Base-by-base conservation (phyloP, 2,888 invertebrate genomes). In the Timandra comae region DNA sequence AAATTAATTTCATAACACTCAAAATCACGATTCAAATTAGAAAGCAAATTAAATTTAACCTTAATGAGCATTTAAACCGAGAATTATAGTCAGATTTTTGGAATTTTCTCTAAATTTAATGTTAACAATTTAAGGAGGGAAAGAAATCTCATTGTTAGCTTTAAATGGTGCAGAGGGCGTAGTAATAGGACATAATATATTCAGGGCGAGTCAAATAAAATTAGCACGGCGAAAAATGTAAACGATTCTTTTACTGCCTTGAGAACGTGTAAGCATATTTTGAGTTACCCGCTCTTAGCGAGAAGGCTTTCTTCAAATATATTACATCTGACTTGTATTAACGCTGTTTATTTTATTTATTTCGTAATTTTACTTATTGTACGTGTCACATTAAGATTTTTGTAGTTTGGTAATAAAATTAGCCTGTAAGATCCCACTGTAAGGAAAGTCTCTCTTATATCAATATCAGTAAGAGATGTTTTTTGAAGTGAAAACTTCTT, bases 171-270 rank as follows among this genome's bases (percentile, higher is more conserved):
- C 74, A 42, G 69, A 54, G 63, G 56, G 63, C 55, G 76, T 73
- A 76, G 80, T 85, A 82, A 84, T 81, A 78, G 77, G 74, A 65
- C 68, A 81, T 84, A 84, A 84, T 85, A 84, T 82, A 84, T 85
- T 84, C 84, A 80, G 72, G 76, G 63, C 61, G 76, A 82, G 82
- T 80, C 79, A 84, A 84, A 84, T 84, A 81, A 84, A 85, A 85
- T 85, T 84, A 85, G 85, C 76, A 80, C 81, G 79, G 72, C 80
- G 78, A 84, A 84, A 84, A 84, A 85, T 85, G 80, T 84, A 78
- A 84, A 81, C 80, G 84, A 67, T 63, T 64, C 65, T 76, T 78
- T 82, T 77, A 79, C 70, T 68, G 72, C 63, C 65, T 65, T 52
- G 63, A 72, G 74, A 66, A 81, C 84, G 80, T 80, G 82, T 74